phyloP scores from a whole-genome alignment of 2,113 vertebrate genomes.

The Chloropsis cyanopogon region DNA sequence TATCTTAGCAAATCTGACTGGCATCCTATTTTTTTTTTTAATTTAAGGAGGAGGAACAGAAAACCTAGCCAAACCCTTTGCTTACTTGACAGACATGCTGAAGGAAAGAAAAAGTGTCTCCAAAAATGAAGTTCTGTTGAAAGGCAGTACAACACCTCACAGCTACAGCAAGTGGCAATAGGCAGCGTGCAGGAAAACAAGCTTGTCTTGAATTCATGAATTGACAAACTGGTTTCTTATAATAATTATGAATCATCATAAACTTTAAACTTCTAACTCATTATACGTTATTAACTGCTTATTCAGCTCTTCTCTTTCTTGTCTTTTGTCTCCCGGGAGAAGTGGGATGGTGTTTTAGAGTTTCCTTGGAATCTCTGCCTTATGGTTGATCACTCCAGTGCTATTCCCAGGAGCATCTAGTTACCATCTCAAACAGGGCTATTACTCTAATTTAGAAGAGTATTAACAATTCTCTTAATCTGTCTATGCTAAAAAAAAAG shows the following conservation, averaged over 20 bases:
- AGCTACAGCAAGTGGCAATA: background rate
- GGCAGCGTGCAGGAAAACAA: background rate
- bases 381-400: background rate
- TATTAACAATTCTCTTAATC: background rate
- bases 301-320: constrained; percentile 25
- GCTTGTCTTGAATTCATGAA: constrained; percentile 14
- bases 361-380: background rate
- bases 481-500: background rate
- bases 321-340: constrained; percentile 18
- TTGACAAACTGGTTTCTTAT: constrained; percentile 6
- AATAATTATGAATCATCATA: constrained; percentile 7
- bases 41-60: background rate
- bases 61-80: background rate
- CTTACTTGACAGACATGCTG: background rate
- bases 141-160: background rate
- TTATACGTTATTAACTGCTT: constrained; percentile 35
- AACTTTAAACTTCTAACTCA: constrained; percentile 15
- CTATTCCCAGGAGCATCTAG: background rate
- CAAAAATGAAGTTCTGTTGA: constrained; percentile 17
- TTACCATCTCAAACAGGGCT: background rate
- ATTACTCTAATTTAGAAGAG: background rate
- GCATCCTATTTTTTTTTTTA: background rate
- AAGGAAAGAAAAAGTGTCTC: background rate
- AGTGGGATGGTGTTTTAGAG: background rate
- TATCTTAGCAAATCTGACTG: background rate